Evolutionary conservation across 2,888 invertebrate species (phyloP).

Genomic region (Chrysolina americana): DNA sequence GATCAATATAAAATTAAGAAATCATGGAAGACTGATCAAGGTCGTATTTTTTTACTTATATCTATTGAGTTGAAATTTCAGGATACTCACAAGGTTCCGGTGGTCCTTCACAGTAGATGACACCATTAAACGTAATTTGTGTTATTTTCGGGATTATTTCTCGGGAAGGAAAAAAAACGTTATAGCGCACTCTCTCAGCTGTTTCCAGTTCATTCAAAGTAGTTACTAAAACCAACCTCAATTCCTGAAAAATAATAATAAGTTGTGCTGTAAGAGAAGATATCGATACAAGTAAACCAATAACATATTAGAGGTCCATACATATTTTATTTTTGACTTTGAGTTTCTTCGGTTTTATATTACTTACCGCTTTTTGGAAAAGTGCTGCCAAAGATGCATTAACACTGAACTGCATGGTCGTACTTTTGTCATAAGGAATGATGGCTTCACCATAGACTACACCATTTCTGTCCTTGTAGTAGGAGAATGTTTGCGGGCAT

Average conservation of each 20-base stretch:
- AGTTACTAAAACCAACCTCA: conserved; percentile 55
- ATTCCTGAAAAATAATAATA: conserved; percentile 56
- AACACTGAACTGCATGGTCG: conserved; percentile 45
- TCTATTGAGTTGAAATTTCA: neutral
- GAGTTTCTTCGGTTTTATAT: neutral
- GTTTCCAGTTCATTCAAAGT: conserved; percentile 47
- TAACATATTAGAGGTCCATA: too few relatives aligned
- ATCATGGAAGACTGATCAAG: too few relatives aligned
- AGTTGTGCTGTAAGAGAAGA: too few relatives aligned
- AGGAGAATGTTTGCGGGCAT: conserved; percentile 59
- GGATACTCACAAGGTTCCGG: conserved; percentile 57
- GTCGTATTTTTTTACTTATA: too few relatives aligned
- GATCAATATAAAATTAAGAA: too few relatives aligned
- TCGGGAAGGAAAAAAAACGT: conserved; percentile 57
- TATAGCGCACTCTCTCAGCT: conserved; percentile 48
- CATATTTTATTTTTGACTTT: too few relatives aligned
- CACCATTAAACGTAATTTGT: conserved; percentile 57
- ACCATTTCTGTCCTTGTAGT: conserved; percentile 49
- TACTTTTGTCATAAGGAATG: conserved; percentile 53
- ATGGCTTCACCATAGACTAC: conserved; percentile 50
- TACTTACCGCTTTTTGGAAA: conserved; percentile 51
- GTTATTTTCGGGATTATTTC: conserved; percentile 61
- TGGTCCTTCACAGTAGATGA: conserved; percentile 58
- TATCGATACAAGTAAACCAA: too few relatives aligned
- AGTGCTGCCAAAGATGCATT: conserved; percentile 54